Percentiles rank a stretch among this genome's conserved stretches.
Evolutionary conservation across 2,797 vertebrate genomes (phyloP).

Genomic region (Sphenopsis melanotis): DNA sequence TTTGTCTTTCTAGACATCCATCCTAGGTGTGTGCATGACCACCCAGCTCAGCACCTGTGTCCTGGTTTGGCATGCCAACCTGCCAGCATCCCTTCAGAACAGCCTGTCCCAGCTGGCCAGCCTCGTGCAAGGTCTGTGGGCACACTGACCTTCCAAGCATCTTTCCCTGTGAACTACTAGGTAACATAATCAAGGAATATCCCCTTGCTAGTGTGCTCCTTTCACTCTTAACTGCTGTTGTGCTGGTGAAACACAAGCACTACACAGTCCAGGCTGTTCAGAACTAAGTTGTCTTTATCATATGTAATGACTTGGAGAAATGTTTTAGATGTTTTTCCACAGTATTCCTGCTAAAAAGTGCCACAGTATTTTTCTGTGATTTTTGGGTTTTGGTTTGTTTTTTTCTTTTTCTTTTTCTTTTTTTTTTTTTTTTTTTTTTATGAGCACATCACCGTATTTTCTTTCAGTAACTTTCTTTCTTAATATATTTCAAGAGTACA

Average conservation of each 20-base stretch:
- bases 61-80: neutral
- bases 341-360: neutral
- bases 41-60: neutral
- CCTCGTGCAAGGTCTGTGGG: accelerated
- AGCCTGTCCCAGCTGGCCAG: neutral
- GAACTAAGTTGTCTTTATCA: neutral
- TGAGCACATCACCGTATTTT: neutral
- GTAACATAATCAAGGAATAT: neutral
- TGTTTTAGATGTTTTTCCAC: neutral
- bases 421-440: neutral
- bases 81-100: neutral
- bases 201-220: neutral
- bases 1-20: neutral
- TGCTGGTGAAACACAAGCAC: neutral
- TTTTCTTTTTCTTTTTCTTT: accelerated
- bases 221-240: neutral
- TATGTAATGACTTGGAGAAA: neutral
- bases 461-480: neutral
- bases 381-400: accelerated
- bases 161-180: neutral
- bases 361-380: neutral
- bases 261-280: neutral
- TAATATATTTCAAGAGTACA: neutral
- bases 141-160: neutral
- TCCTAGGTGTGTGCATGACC: neutral